Percentiles rank a stretch among this genome's conserved stretches.
Evolutionary conservation across 2,888 invertebrate species (phyloP).

Genomic region (Lysandra bellargus): DNA sequence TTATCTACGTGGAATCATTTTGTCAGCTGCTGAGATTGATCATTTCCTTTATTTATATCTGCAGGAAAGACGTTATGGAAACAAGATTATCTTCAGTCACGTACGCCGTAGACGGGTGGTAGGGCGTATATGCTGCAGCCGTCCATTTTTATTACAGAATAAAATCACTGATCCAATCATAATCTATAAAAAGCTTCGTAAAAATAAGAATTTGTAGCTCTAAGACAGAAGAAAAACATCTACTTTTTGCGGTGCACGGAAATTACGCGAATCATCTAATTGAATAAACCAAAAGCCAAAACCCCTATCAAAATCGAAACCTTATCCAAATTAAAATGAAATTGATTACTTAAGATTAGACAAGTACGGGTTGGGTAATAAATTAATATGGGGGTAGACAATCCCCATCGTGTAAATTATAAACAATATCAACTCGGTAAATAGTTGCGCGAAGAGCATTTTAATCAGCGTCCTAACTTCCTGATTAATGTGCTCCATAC

Average conservation of each 20-base stretch:
- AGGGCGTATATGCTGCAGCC: background rate
- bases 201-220: background rate
- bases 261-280: too few relatives aligned
- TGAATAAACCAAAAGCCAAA: background rate
- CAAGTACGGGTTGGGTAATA: constrained; percentile 1
- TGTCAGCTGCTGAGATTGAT: constrained; percentile 27
- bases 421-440: constrained; percentile 76
- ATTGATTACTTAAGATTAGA: constrained; percentile 12
- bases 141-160: constrained; percentile 18
- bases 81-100: constrained; percentile 11
- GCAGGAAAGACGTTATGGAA: background rate
- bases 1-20: background rate
- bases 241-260: background rate
- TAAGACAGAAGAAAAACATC: background rate
- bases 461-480: constrained; percentile 82
- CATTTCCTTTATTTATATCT: constrained; percentile 27
- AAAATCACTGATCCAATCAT: constrained; percentile 23
- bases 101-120: constrained; percentile 1
- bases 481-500: constrained; percentile 77
- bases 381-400: constrained; percentile 57
- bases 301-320: background rate
- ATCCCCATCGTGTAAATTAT: constrained; percentile 73
- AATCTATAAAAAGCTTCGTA: constrained; percentile 15
- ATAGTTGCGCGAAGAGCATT: constrained; percentile 79
- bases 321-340: background rate